Conservation (phyloP, 2,113 vertebrate species). For the Nothoprocta perdicaria region DNA sequence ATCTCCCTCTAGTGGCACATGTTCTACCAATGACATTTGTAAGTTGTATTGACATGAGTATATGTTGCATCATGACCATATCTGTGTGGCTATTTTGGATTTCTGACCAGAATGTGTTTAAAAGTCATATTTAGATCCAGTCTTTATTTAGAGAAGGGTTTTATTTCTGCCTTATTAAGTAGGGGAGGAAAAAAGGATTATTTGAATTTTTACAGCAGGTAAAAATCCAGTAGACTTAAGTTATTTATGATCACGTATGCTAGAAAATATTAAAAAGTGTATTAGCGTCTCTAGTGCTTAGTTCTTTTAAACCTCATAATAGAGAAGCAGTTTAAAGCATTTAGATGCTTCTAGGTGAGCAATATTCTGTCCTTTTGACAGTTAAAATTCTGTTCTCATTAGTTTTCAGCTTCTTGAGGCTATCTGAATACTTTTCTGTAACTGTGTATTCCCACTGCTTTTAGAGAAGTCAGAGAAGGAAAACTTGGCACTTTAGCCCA, state of each 20-base stretch:
- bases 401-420: not conserved
- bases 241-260: not conserved
- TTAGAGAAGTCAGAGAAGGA: not conserved
- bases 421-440: not conserved
- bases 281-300: not conserved
- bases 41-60: not conserved
- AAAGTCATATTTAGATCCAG: not conserved
- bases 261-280: not conserved
- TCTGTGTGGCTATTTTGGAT: accelerated
- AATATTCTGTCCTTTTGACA: not conserved
- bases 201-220: not conserved
- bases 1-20: slow-evolving; percentile 17
- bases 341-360: not conserved
- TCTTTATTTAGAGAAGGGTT: not conserved
- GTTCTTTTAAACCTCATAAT: not conserved
- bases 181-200: not conserved
- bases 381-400: not conserved
- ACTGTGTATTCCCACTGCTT: not conserved
- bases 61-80: not conserved
- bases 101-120: not conserved
- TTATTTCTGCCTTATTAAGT: not conserved
- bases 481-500: not conserved
- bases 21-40: not conserved
- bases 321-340: not conserved
- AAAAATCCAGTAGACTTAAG: not conserved